phyloP scores from a whole-genome alignment of 2,797 vertebrate species.

The Spheniscus humboldti region DNA sequence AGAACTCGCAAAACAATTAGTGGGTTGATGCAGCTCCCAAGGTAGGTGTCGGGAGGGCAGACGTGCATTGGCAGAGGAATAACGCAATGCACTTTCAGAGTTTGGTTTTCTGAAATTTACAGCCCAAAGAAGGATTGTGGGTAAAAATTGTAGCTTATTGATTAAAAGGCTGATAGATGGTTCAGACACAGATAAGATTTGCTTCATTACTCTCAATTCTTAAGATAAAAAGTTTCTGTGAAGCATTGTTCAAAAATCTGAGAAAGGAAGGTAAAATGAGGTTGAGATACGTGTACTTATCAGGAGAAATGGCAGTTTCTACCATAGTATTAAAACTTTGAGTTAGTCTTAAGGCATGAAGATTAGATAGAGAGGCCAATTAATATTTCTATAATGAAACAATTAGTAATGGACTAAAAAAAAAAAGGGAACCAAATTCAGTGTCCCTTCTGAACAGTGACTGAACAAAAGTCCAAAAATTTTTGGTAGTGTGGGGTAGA shows the following conservation, averaged over 20 bases:
- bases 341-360: neutral
- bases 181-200: neutral
- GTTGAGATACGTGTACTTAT: rapidly evolving
- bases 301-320: neutral
- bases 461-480: neutral
- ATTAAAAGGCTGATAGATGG: neutral
- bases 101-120: neutral
- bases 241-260: neutral
- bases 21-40: neutral
- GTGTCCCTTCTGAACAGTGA: neutral
- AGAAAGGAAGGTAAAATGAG: neutral
- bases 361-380: neutral
- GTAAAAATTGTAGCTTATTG: neutral
- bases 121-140: too few relatives aligned
- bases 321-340: neutral
- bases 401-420: neutral
- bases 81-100: rapidly evolving
- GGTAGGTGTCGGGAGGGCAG: neutral
- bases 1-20: rapidly evolving
- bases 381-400: neutral
- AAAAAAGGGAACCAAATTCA: neutral
- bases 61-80: rapidly evolving
- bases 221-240: neutral
- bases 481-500: neutral
- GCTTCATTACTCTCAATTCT: neutral